Evolutionary conservation across 1,140 invertebrate genomes (phyloP).

Genomic region (Lysiphlebus fabarum): DNA sequence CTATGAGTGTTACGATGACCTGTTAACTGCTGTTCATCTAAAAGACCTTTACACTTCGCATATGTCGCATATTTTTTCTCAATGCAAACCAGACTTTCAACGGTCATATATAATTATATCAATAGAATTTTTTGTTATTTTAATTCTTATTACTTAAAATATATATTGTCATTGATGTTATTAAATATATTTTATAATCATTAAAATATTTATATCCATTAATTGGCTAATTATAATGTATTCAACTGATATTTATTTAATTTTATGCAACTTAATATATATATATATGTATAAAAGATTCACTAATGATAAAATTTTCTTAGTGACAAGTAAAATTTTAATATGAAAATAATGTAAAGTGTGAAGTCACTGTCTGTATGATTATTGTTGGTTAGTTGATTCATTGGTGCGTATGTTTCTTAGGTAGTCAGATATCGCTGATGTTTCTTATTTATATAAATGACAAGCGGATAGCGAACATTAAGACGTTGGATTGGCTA

Average conservation of each 20-base stretch:
- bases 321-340: neutral
- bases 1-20: slow-evolving; percentile 52
- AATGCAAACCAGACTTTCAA: neutral
- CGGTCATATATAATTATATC: slow-evolving; percentile 3
- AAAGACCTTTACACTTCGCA: slow-evolving; percentile 23
- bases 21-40: slow-evolving; percentile 40
- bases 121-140: too few relatives aligned
- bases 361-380: slow-evolving; percentile 42
- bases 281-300: slow-evolving; percentile 39
- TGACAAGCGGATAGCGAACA: slow-evolving; percentile 52
- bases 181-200: too few relatives aligned
- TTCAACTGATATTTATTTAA: slow-evolving; percentile 3
- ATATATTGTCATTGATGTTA: neutral
- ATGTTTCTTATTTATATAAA: slow-evolving; percentile 57
- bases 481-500: slow-evolving; percentile 27
- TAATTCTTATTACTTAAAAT: too few relatives aligned
- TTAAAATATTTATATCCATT: neutral
- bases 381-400: slow-evolving; percentile 26
- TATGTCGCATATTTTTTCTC: slow-evolving; percentile 23
- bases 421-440: slow-evolving; percentile 55
- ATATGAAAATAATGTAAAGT: slow-evolving; percentile 45
- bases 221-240: slow-evolving; percentile 18
- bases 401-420: slow-evolving; percentile 18
- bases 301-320: slow-evolving; percentile 44
- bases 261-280: slow-evolving; percentile 9